Conservation (phyloP, 1,140 invertebrate species). For the Paralvinella palmiformis region DNA sequence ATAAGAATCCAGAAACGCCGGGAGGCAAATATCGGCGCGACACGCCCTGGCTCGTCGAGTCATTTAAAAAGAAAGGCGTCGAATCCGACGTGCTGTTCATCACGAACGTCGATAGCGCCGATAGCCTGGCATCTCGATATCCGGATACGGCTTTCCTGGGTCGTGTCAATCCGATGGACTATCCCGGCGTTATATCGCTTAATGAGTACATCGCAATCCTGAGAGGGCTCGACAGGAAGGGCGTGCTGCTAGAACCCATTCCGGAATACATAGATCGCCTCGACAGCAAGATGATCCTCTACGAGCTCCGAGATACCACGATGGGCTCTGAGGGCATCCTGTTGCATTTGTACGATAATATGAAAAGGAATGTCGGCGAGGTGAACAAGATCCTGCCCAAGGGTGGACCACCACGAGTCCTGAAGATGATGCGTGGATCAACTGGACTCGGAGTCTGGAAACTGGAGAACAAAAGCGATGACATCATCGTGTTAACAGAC, state of each 20-base stretch:
- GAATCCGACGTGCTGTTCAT: slow-evolving; percentile 18
- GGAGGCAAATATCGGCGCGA: slow-evolving; percentile 20
- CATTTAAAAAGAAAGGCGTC: slow-evolving; percentile 21
- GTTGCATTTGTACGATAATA: slow-evolving; percentile 11
- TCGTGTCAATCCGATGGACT: slow-evolving; percentile 22
- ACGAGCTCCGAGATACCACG: slow-evolving; percentile 18
- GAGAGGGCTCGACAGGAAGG: slow-evolving; percentile 11
- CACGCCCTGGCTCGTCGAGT: slow-evolving; percentile 19
- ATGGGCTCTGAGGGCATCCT: slow-evolving; percentile 14
- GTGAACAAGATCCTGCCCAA: slow-evolving; percentile 17
- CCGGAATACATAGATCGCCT: slow-evolving; percentile 20
- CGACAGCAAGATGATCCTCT: slow-evolving; percentile 19
- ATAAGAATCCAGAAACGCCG: slow-evolving; percentile 19
- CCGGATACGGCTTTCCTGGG: slow-evolving; percentile 21
- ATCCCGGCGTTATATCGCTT: slow-evolving; percentile 7
- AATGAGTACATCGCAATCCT: slow-evolving; percentile 17
- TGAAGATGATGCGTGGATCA: slow-evolving; percentile 21
- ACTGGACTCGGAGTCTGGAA: slow-evolving; percentile 22
- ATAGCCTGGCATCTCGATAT: slow-evolving; percentile 9
- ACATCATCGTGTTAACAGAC: slow-evolving; percentile 17
- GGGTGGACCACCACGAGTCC: slow-evolving; percentile 18
- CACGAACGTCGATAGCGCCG: slow-evolving; percentile 15
- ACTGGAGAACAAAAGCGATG: slow-evolving; percentile 20
- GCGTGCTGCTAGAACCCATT: slow-evolving; percentile 14
- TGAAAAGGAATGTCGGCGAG: slow-evolving; percentile 14